Conservation (phyloP, 2,888 invertebrate species). For the Pelosia muscerda region DNA sequence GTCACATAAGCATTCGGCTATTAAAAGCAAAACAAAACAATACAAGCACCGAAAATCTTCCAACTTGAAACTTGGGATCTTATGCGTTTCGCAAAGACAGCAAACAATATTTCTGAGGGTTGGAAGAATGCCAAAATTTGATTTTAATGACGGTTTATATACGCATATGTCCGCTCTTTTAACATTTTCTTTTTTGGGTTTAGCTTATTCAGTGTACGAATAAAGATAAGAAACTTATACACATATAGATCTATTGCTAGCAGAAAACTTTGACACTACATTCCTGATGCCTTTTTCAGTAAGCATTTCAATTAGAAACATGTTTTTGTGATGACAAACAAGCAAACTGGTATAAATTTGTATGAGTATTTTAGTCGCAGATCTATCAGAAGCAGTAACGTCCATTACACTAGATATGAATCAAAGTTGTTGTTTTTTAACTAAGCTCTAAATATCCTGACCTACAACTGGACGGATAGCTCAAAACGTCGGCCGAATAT, state of each 20-base stretch:
- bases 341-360: constrained; percentile 9
- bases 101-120: constrained; percentile 79
- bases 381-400: constrained; percentile 25
- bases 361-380: constrained; percentile 25
- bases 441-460: constrained; percentile 72
- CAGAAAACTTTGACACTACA: constrained; percentile 9
- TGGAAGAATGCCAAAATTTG: constrained; percentile 80
- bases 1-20: constrained; percentile 23
- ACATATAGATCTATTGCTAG: constrained; percentile 19
- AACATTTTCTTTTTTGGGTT: constrained; percentile 61
- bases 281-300: neutral
- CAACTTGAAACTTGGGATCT: constrained; percentile 52
- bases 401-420: constrained; percentile 28
- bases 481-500: constrained; percentile 77
- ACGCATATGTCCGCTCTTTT: constrained; percentile 74
- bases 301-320: constrained; percentile 18
- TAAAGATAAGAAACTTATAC: constrained; percentile 33
- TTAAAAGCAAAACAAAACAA: constrained; percentile 48
- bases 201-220: constrained; percentile 47
- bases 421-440: constrained; percentile 61
- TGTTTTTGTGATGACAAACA: constrained; percentile 12
- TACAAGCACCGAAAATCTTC: constrained; percentile 62
- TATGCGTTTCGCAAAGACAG: constrained; percentile 76
- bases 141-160: constrained; percentile 84
- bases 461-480: constrained; percentile 59